Conservation (phyloP, 30 jellyfish, hydroid and myxozoan species). For the Sanderia malayensis region DNA sequence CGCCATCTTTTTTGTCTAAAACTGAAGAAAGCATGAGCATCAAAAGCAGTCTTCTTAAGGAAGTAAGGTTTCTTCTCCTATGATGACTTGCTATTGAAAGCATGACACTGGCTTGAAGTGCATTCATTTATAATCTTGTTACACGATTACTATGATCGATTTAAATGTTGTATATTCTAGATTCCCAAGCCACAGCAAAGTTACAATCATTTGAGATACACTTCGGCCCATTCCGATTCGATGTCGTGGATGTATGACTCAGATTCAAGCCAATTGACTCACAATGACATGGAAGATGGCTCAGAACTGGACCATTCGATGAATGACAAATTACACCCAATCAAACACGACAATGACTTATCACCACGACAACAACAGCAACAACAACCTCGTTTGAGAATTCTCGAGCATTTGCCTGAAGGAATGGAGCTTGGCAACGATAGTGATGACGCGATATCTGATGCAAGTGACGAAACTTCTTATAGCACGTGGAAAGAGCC, state of each 20-base stretch:
- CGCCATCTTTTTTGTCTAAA: conserved; percentile 18
- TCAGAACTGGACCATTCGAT: not conserved
- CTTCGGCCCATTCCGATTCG: conserved; percentile 73
- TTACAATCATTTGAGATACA: conserved; percentile 44
- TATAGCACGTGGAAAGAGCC: conserved; percentile 78
- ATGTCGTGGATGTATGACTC: conserved; percentile 98
- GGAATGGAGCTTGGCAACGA: conserved; percentile 51
- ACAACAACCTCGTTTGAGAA: conserved; percentile 3
- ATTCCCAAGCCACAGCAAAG: conserved; percentile 41
- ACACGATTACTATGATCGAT: too few relatives aligned
- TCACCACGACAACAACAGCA: conserved; percentile 39
- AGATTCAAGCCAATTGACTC: conserved; percentile 50
- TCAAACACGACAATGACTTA: conserved; percentile 23
- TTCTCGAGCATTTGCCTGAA: conserved; percentile 27
- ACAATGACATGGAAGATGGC: conserved; percentile 10
- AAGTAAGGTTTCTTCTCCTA: conserved; percentile 22
- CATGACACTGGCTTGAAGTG: too few relatives aligned
- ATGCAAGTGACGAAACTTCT: conserved; percentile 88
- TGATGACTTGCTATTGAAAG: too few relatives aligned
- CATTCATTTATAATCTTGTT: too few relatives aligned
- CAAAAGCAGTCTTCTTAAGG: conserved; percentile 52
- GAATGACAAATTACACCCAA: conserved; percentile 21
- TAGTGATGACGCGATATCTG: conserved; percentile 80
- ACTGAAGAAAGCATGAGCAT: conserved; percentile 40
- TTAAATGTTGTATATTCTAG: too few relatives aligned